Base-by-base conservation (phyloP, 2,888 invertebrate genomes). In the Drosophila tanythrix region DNA sequence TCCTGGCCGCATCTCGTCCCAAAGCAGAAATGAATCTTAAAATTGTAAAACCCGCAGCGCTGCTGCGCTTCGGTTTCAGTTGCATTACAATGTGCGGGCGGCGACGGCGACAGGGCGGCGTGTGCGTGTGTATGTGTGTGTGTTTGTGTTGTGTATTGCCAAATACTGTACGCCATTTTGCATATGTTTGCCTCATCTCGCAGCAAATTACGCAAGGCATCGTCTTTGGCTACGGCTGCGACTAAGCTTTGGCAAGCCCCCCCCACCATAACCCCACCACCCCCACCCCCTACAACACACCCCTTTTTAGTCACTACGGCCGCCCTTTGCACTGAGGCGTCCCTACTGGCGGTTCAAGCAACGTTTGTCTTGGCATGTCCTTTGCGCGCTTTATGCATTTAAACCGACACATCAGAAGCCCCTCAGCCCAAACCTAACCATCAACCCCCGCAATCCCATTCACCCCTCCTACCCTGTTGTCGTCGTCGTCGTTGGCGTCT, bases 321-420 rank as follows among this genome's bases (percentile, higher is more conserved):
- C 25, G 6, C 43, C 48, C 36, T 33, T 43, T 50, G 51, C 63
- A 27, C 46, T 62, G 33, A n/a, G n/a, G n/a, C n/a, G n/a, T n/a
- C n/a, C 25, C 36, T 27, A 21, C n/a, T 50, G 43, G 65, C 75
- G 78, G 90, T 90, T 88, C 88, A 90, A 88, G 87, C 87, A 86
- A 88, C 88, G 89, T 86, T 88, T 88, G 90, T 90, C 90, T 90
- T 88, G 90, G 89, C 79, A 88, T 88, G 88, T 87, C 87, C 87
- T 87, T 89, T 87, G 77, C 88, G 84, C 88, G 88, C 86, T 88
- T 88, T 87, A 89, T 85, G 89, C 89, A 89, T 89, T 83, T 85
- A 85, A 85, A 81, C 85, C 89, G 74, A 57, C 57, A 74, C 73
- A 82, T 72, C 55, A 57, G 27, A 56, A 38, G 27, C 52, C 62